Base-by-base conservation (phyloP, 1,140 invertebrate species). In the Pogonomyrmex barbatus region DNA sequence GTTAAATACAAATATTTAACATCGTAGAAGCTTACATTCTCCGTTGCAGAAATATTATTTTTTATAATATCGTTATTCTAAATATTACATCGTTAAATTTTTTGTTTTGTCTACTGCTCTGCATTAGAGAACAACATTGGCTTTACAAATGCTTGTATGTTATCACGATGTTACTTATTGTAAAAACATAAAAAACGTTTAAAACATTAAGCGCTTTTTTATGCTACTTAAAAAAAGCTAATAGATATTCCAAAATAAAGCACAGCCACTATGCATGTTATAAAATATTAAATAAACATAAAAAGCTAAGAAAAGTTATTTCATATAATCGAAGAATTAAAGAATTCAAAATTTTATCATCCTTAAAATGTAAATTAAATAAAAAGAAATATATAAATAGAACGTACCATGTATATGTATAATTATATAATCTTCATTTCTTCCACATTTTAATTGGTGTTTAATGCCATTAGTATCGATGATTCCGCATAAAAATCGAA, bases 251-350 rank as follows among this genome's bases (percentile, higher is more conserved):
- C 62, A 54, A 86, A 82, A 76, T 82, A 50, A 81, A 88, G 42
- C 88, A 89, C 88, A 89, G 88, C 88, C 88, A 88, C 79, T 76
- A 77, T 54, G 73, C 47, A 56, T 45, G 14, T 81, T 50, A 78
- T 45, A 54, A 88, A 76, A 78, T 70, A 85, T 54, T 50, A 84
- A 85, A 88, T 30, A 50, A 70, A 81, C 54, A 60, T 60, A 33
- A 24, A 24, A 24, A 67, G 42, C 45, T 47, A 78, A 17, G 24
- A 24, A 24, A 24, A 62, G 45, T 67, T 85, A 47, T 45, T 50
- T 39, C n/a, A 87, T 2, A 8, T 17, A 65, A 50, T 36, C 2
- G 0, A 62, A 24, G 24, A 24, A 24, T 24, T 24, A 24, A 24
- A 24, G 24, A 24, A 9, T 17, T 14, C 2, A 62, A 2, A 42